phyloP scores from a whole-genome alignment of 2,797 vertebrate species.

The Poecilia velifera region DNA sequence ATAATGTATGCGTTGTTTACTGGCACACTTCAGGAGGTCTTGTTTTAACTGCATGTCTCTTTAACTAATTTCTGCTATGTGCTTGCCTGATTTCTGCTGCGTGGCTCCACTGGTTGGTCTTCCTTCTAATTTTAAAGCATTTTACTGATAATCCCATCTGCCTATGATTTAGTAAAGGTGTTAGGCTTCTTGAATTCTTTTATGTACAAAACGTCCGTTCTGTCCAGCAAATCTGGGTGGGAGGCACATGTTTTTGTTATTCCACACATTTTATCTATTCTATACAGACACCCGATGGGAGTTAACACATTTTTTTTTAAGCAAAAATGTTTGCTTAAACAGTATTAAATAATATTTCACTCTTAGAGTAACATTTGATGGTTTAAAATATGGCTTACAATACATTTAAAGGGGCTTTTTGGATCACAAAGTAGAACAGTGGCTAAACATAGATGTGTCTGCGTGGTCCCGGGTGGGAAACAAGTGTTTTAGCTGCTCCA shows the following conservation, averaged over 20 bases:
- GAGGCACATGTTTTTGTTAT: not conserved
- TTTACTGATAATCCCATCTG: slow-evolving; percentile 38
- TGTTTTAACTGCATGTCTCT: not conserved
- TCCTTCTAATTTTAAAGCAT: slow-evolving; percentile 44
- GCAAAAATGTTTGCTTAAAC: not conserved
- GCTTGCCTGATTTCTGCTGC: slow-evolving; percentile 33
- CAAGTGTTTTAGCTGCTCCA: slow-evolving; percentile 29
- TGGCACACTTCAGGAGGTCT: slow-evolving; percentile 2
- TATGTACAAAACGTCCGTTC: slow-evolving; percentile 22
- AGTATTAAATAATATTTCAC: not conserved
- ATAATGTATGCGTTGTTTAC: slow-evolving; percentile 8
- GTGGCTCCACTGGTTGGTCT: slow-evolving; percentile 36
- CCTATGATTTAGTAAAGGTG: slow-evolving; percentile 29
- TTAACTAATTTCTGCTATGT: slow-evolving; percentile 17
- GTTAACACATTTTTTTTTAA: slow-evolving; percentile 6
- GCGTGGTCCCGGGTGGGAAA: slow-evolving; percentile 22
- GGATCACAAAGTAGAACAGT: slow-evolving; percentile 17
- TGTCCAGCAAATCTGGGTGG: slow-evolving; percentile 17
- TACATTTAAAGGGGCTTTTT: not conserved
- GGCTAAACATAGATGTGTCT: slow-evolving; percentile 21
- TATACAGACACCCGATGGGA: not conserved
- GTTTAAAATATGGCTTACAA: not conserved
- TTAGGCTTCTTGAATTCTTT: slow-evolving; percentile 30
- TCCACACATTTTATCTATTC: not conserved
- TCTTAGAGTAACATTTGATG: slow-evolving; percentile 5